phyloP scores from a whole-genome alignment of 2,113 vertebrate species.

The Toxotes jaculatrix region DNA sequence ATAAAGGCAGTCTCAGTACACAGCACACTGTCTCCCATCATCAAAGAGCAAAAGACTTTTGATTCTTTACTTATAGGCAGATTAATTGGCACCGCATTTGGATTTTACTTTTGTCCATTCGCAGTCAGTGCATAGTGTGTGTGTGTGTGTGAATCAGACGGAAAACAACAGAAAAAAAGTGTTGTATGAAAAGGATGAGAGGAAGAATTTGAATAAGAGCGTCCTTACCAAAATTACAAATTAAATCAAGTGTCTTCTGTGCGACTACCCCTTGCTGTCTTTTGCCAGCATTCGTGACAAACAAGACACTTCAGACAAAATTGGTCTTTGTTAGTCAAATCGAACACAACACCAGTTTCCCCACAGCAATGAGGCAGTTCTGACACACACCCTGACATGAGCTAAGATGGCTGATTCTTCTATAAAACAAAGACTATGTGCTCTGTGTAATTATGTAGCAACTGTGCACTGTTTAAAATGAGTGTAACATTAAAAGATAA shows the following conservation, averaged over 20 bases:
- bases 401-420: neutral
- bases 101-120: conserved; percentile 29
- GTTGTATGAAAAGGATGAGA: conserved; percentile 11
- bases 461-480: conserved; percentile 1
- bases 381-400: neutral
- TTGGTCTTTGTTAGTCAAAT: neutral
- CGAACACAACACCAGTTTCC: conserved; percentile 15
- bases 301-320: conserved; percentile 40
- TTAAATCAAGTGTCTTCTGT: conserved; percentile 19
- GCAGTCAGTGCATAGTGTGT: neutral
- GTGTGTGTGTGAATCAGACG: neutral
- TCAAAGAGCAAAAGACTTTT: conserved; percentile 26
- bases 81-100: conserved; percentile 42
- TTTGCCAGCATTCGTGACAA: conserved; percentile 21
- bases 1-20: conserved; percentile 19
- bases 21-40: conserved; percentile 9
- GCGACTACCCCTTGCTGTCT: conserved; percentile 17
- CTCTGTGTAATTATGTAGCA: neutral
- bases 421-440: neutral
- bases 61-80: conserved; percentile 25
- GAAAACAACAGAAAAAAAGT: neutral
- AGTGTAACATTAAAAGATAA: conserved; percentile 3
- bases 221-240: conserved; percentile 30
- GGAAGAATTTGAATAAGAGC: neutral
- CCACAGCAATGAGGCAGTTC: neutral